Evolutionary conservation across 2,797 vertebrate species (phyloP), one percentile per base, ranked within the genome.

Genomic region (Arrhamphus sclerolepis): DNA sequence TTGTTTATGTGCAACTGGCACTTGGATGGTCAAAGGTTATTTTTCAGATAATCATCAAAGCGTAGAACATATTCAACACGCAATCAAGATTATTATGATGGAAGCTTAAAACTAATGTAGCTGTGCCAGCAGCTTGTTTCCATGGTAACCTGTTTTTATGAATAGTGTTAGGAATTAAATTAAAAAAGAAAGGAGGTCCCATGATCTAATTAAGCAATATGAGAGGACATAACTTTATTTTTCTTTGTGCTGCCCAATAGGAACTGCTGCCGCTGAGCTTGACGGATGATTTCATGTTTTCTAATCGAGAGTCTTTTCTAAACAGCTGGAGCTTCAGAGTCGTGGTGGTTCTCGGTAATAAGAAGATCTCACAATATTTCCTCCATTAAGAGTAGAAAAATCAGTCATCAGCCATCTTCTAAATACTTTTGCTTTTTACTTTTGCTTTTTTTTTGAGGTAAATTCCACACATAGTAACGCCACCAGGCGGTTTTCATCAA

Each of bases 401-500:
- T 7, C 28, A 6, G 28, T 29, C 75, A 64, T 65, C 71, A 63
- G 21, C 6, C 11, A 0, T 58, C 28, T 47, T 60, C 67, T 20
- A 76, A 66, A 67, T 69, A 70, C 29, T 18, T 78, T 57, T 28
- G 5, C 26, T 26, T 46, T 58, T 81, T 66, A 76, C 69, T 29
- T 14, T n/a, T n/a, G n/a, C n/a, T n/a, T n/a, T n/a, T n/a, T n/a
- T 39, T 16, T 14, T 49, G 31, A 34, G 9, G 10, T 34, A 1
- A 11, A 34, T 34, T 34, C 31, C 31, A 11, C 31, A 34, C 13
- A 11, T 34, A 34, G 31, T 34, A 11, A 34, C 31, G 4, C 8
- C 13, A 11, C 31, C 31, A 34, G 31, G 31, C 31, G 9, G 3
- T 34, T 11, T 11, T 34, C 31, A 34, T 34, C 31, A 34, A 34